A percentile compares a stretch with the other conserved stretches of the same genome.
phyloP scores from a whole-genome alignment of 2,797 vertebrate genomes.

The Lacerta agilis region DNA sequence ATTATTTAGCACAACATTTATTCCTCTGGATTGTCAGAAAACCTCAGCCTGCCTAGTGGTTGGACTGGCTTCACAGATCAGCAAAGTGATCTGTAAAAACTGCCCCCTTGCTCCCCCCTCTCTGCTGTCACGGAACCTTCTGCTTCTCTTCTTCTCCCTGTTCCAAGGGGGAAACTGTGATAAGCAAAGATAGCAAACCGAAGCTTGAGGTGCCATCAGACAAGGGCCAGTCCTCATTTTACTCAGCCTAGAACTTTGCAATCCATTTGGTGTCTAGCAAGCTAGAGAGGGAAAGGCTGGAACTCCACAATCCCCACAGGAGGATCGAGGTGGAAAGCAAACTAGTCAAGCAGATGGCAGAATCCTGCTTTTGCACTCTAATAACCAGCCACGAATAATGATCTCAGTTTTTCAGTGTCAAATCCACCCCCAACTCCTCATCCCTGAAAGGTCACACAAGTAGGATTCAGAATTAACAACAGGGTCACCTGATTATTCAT shows the following conservation, averaged over 20 bases:
- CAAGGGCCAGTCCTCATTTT: neutral
- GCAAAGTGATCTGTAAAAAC: neutral
- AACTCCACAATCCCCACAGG: neutral
- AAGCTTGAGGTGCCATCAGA: neutral
- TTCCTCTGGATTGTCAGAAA: no score
- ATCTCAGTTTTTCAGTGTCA: neutral
- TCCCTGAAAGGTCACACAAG: slow-evolving; percentile 1
- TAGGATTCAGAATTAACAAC: slow-evolving; percentile 17
- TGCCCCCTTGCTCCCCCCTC: neutral
- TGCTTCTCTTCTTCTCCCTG: neutral
- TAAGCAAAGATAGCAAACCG: neutral
- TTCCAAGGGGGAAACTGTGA: neutral
- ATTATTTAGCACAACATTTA: no score
- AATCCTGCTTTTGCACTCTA: slow-evolving; percentile 14
- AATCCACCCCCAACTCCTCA: accelerated
- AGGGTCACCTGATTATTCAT: slow-evolving; percentile 17
- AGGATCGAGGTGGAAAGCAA: neutral
- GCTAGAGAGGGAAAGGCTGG: neutral
- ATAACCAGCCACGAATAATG: slow-evolving; percentile 19
- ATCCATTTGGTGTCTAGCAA: neutral
- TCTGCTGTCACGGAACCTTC: neutral
- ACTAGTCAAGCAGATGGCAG: neutral
- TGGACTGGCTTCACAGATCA: no score
- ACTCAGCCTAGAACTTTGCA: neutral
- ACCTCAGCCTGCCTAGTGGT: no score